phyloP scores from a whole-genome alignment of 1,140 invertebrate genomes.

The Drosophila repleta region DNA sequence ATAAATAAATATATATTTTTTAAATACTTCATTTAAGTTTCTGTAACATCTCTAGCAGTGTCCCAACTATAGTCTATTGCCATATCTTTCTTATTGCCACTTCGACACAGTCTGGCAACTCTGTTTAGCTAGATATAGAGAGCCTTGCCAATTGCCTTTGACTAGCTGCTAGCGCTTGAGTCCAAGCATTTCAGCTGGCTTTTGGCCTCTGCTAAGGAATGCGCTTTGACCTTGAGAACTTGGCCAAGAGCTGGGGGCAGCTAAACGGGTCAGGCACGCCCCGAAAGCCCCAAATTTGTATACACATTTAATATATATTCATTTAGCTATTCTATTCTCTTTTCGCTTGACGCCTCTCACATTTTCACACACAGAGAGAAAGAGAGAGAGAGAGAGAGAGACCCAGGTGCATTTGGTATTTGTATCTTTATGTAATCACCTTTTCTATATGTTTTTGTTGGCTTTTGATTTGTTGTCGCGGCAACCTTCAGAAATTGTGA shows the following conservation, averaged over 20 bases:
- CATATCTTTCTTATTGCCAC: too few species aligned
- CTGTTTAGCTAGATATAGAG: not conserved
- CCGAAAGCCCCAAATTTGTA: constrained; percentile 11
- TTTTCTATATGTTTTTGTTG: constrained; percentile 20
- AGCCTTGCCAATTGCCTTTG: constrained; percentile 5
- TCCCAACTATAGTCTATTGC: too few species aligned
- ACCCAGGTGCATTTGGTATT: constrained; percentile 7
- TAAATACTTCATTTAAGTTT: too few species aligned
- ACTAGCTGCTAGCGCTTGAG: too few species aligned
- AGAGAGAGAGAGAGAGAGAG: not conserved
- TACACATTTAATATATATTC: not conserved
- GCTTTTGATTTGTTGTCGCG: constrained; percentile 39
- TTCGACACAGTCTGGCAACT: too few species aligned
- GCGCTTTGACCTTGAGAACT: constrained; percentile 59
- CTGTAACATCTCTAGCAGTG: too few species aligned
- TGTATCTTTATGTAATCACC: constrained; percentile 74
- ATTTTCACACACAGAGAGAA: constrained; percentile 44
- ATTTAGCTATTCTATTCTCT: constrained; percentile 10
- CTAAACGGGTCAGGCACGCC: constrained; percentile 62
- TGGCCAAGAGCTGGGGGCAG: constrained; percentile 12
- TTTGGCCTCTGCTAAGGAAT: not conserved
- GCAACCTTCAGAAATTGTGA: constrained; percentile 51
- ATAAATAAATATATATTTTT: too few species aligned
- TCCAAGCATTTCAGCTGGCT: too few species aligned
- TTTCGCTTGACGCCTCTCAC: constrained; percentile 33